Evolutionary conservation across 2,797 vertebrate genomes (phyloP).

Genomic region (Pseudopleuronectes americanus): DNA sequence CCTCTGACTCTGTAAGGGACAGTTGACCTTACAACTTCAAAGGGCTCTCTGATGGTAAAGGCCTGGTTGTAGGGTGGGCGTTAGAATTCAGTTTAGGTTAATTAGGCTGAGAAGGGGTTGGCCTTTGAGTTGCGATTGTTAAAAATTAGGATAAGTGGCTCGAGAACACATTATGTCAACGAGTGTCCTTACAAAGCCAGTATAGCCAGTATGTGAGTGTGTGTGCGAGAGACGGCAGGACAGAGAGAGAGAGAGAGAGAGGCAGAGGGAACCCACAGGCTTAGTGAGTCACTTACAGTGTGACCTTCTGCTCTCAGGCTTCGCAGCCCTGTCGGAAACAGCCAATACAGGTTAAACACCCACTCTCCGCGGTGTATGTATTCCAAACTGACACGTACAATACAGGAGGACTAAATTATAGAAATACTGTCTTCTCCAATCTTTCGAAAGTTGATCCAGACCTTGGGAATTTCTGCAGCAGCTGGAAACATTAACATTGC

Average conservation of each 20-base stretch:
- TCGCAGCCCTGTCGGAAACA: slow-evolving; percentile 52
- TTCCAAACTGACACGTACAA: slow-evolving; percentile 29
- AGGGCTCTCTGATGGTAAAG: not conserved
- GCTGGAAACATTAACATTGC: slow-evolving; percentile 25
- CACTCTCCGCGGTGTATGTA: slow-evolving; percentile 38
- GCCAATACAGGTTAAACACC: slow-evolving; percentile 70
- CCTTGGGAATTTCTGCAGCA: not conserved
- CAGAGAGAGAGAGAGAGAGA: slow-evolving; percentile 2
- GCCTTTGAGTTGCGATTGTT: not conserved
- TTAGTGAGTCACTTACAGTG: slow-evolving; percentile 63
- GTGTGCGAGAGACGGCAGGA: not conserved
- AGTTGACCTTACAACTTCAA: not conserved
- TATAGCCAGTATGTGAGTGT: not conserved
- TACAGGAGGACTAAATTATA: slow-evolving; percentile 24
- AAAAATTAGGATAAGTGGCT: not conserved
- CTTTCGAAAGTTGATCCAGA: slow-evolving; percentile 8
- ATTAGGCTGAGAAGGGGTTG: not conserved
- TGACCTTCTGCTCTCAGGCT: slow-evolving; percentile 80
- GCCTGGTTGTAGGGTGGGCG: not conserved
- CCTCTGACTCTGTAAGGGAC: too few species aligned
- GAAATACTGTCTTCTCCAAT: slow-evolving; percentile 28
- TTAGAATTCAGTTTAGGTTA: not conserved
- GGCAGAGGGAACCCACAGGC: slow-evolving; percentile 47
- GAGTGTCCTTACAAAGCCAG: not conserved
- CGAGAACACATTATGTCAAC: not conserved